Conservation (phyloP, 2,888 invertebrate species). For the Cyclophora punctaria region DNA sequence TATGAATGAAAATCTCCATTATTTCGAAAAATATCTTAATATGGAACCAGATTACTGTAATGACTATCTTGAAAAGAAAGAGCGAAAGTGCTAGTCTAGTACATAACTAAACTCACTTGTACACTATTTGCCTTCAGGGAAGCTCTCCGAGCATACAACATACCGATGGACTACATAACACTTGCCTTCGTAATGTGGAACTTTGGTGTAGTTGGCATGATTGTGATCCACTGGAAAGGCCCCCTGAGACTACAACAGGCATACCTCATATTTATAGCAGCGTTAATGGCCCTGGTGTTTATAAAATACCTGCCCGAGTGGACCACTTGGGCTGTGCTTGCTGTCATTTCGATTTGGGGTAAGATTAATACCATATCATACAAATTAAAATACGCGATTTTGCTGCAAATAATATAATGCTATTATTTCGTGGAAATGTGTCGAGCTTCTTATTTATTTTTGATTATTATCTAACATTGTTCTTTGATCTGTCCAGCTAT, state of each 20-base stretch:
- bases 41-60: no score
- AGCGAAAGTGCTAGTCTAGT: no score
- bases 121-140: conserved; percentile 74
- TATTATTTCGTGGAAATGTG: no score
- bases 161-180: conserved; percentile 96
- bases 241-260: conserved; percentile 95
- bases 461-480: no score
- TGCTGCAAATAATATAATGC: conserved; percentile 1
- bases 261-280: conserved; percentile 97
- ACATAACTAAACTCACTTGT: neutral
- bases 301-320: conserved; percentile 99
- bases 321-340: conserved; percentile 99
- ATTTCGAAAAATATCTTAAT: no score
- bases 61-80: no score
- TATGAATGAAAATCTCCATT: no score
- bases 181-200: conserved; percentile 95
- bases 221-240: conserved; percentile 99
- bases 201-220: conserved; percentile 97
- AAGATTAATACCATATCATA: conserved; percentile 6
- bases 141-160: conserved; percentile 92
- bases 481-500: no score
- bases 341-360: conserved; percentile 99
- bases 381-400: neutral
- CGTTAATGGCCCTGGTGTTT: conserved; percentile 98
- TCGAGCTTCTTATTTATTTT: neutral